phyloP scores from a whole-genome alignment of 2,888 invertebrate genomes.

The Girardia tigrina region DNA sequence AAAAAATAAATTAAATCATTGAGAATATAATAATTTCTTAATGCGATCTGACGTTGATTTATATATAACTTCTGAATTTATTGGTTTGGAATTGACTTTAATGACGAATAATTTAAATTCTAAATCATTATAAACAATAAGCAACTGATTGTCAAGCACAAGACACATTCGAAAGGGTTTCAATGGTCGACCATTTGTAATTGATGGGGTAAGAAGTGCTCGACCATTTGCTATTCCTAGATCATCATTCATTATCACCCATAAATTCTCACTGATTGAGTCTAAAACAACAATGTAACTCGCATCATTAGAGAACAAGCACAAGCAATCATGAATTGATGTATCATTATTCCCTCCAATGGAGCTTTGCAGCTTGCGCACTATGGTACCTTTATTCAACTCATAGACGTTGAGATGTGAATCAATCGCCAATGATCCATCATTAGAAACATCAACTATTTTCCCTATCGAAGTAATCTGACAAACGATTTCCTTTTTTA shows the following conservation, averaged over 20 bases:
- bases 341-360: background rate
- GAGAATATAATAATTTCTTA: background rate
- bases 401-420: conserved; percentile 29
- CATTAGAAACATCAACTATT: conserved; percentile 34
- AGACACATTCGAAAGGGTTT: conserved; percentile 30
- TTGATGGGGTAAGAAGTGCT: conserved; percentile 27
- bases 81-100: background rate
- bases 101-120: conserved; percentile 36
- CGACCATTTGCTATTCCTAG: background rate
- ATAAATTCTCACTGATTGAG: conserved; percentile 23
- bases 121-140: conserved; percentile 29
- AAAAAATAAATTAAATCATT: background rate
- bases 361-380: conserved; percentile 19
- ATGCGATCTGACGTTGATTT: conserved; percentile 3
- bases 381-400: conserved; percentile 27
- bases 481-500: conserved; percentile 34
- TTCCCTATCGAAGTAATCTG: conserved; percentile 28
- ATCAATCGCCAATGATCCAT: conserved; percentile 33
- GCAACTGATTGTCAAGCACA: conserved; percentile 26
- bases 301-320: conserved; percentile 34
- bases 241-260: conserved; percentile 25
- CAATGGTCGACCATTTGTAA: background rate
- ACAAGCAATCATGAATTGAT: background rate
- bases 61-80: background rate
- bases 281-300: conserved; percentile 30